Percentiles rank a stretch among this genome's conserved stretches.
Evolutionary conservation across 2,888 invertebrate species (phyloP).

Genomic region (Machimus atricapillus): DNA sequence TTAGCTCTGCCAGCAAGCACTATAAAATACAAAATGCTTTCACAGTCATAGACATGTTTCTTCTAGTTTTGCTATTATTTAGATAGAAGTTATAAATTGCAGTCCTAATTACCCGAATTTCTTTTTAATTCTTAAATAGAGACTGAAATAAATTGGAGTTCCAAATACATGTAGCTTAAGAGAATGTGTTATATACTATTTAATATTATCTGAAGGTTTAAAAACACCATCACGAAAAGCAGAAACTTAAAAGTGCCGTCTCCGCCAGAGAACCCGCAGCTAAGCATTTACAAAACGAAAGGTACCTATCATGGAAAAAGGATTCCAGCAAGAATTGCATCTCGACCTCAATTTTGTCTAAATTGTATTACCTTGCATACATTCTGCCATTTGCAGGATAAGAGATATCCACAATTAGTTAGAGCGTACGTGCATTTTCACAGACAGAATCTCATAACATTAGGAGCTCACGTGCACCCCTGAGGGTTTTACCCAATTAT

Average conservation of each 20-base stretch:
- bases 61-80: neutral
- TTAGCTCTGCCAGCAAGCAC: too few relatives aligned
- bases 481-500: neutral
- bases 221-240: neutral
- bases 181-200: neutral
- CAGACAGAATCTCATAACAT: neutral
- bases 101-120: too few relatives aligned
- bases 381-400: neutral
- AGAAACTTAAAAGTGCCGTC: neutral
- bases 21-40: neutral
- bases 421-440: neutral
- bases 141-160: neutral
- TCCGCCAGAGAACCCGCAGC: neutral
- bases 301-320: too few relatives aligned
- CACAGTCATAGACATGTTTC: neutral
- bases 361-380: neutral
- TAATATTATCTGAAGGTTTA: neutral
- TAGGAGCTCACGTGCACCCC: neutral
- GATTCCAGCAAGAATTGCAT: neutral
- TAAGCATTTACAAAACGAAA: neutral
- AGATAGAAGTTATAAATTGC: too few relatives aligned
- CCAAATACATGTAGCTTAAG: too few relatives aligned
- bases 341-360: neutral
- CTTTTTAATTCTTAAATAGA: neutral
- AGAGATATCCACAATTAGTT: neutral